These are phyloP conservation scores for Orbicella faveolata DNA, from an alignment of 64 coral and sea anemone species.

Conservation along the genomic window DNA sequence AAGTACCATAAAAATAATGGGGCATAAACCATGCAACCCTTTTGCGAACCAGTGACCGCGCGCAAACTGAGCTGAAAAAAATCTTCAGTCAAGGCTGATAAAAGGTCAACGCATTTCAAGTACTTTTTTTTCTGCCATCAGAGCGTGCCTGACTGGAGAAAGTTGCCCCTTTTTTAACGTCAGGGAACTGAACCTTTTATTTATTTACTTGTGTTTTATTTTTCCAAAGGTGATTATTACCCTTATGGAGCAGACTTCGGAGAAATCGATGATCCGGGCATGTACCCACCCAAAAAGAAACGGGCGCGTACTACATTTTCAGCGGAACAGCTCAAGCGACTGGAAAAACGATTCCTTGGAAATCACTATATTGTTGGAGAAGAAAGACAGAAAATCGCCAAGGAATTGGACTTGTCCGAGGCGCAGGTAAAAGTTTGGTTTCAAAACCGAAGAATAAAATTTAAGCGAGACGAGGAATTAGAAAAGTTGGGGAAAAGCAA, in stretches of 20 bases:
- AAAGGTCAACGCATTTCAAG: neutral
- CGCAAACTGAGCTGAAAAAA: neutral
- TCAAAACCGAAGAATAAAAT: constrained; percentile 98
- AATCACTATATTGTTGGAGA: constrained; percentile 99
- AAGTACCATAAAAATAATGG: neutral
- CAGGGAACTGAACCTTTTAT: too few relatives aligned
- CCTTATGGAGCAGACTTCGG: constrained; percentile 40
- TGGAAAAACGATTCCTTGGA: constrained; percentile 91
- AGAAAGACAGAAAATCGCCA: constrained; percentile 96
- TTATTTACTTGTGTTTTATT: neutral
- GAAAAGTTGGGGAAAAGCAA: constrained; percentile 87
- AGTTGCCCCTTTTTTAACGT: too few relatives aligned
- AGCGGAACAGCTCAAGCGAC: constrained; percentile 85
- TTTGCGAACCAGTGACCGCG: neutral
- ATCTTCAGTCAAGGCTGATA: neutral
- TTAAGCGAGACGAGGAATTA: constrained; percentile 93
- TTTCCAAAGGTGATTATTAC: constrained; percentile 35
- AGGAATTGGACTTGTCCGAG: constrained; percentile 91
- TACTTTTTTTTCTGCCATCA: neutral
- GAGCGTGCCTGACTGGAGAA: too few relatives aligned
- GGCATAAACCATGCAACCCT: neutral
- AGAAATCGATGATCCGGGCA: constrained; percentile 64
- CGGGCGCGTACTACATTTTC: constrained; percentile 92
- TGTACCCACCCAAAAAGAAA: constrained; percentile 75
- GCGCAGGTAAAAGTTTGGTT: constrained; percentile 99